Conservation (phyloP, 2,888 invertebrate species). For the Synergus laeviventris region DNA sequence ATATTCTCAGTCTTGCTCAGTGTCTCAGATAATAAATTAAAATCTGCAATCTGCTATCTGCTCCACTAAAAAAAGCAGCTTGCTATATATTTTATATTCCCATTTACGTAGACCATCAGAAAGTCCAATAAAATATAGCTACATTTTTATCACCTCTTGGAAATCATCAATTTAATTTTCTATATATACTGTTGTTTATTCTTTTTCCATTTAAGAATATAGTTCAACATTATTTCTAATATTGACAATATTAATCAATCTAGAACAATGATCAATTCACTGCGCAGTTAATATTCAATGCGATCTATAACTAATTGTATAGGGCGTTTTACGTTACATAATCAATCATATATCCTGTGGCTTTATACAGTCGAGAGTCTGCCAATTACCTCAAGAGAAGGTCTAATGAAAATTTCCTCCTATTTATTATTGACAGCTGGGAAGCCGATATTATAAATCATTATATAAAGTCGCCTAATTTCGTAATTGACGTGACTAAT, state of each 20-base stretch:
- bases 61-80: background rate
- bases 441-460: background rate
- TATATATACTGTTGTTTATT: too few relatives aligned
- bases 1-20: background rate
- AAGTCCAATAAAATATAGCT: too few relatives aligned
- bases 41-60: background rate
- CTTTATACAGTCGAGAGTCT: background rate
- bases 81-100: background rate
- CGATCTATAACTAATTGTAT: constrained; percentile 3
- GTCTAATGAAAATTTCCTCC: constrained; percentile 15
- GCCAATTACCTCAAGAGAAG: constrained; percentile 11
- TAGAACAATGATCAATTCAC: background rate
- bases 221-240: too few relatives aligned
- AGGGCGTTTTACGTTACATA: constrained; percentile 5
- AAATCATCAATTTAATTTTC: too few relatives aligned
- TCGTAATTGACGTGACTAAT: background rate
- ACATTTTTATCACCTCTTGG: too few relatives aligned
- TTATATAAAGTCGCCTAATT: background rate
- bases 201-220: background rate
- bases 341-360: constrained; percentile 9
- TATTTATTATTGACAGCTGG: background rate
- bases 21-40: background rate
- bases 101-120: background rate
- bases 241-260: background rate
- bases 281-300: background rate